A percentile compares a stretch with the other conserved stretches of the same genome.
Evolutionary conservation across 2,888 invertebrate genomes (phyloP).

Genomic region (Nasonia oneida): DNA sequence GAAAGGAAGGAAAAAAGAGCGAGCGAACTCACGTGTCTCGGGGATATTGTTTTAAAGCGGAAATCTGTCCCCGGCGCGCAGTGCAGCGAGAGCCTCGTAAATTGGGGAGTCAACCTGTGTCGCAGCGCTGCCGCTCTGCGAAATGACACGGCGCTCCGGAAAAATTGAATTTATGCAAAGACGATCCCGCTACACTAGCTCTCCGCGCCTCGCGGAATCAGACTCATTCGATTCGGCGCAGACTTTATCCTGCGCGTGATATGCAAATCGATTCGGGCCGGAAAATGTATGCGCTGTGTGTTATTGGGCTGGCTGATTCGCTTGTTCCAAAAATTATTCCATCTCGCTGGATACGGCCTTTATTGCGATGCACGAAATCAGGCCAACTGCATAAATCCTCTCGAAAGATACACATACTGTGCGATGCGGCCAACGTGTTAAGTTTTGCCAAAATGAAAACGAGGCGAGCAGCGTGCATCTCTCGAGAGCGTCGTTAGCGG

Average conservation of each 20-base stretch:
- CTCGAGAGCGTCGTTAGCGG: constrained; percentile 48
- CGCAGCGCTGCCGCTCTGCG: background rate
- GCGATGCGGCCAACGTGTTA: constrained; percentile 7
- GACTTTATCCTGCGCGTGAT: background rate
- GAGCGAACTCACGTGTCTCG: constrained; percentile 40
- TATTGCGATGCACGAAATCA: background rate
- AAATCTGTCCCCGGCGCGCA: no score
- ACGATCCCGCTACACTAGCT: constrained; percentile 19
- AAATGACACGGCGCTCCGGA: constrained; percentile 51
- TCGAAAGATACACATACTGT: no score
- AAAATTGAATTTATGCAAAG: constrained; percentile 62
- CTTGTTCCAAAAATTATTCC: no score
- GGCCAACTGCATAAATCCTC: background rate
- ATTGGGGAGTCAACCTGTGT: no score
- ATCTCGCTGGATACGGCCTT: background rate
- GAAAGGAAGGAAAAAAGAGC: constrained; percentile 4
- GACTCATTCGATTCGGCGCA: constrained; percentile 49
- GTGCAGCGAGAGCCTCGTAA: no score
- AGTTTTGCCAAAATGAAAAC: constrained; percentile 55
- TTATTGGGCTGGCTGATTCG: no score
- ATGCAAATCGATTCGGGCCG: no score
- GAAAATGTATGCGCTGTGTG: no score
- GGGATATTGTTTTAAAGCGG: constrained; percentile 74
- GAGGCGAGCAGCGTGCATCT: constrained; percentile 8
- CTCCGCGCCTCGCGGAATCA: constrained; percentile 20